Base-by-base conservation (phyloP, 2,888 invertebrate species). In the Morpho helenor region DNA sequence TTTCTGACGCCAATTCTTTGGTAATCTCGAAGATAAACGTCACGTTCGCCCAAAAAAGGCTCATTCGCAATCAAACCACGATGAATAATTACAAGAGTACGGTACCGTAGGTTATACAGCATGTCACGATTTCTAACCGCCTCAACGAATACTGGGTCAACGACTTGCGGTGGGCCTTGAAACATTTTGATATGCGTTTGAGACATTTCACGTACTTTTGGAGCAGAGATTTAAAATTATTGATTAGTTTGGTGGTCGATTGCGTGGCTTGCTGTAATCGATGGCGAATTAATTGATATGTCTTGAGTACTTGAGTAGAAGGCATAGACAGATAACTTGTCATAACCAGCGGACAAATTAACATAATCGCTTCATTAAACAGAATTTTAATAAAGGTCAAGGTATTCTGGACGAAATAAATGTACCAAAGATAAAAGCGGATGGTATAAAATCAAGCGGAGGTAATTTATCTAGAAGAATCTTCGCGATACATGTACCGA, bases 141-240 rank as follows among this genome's bases (percentile, higher is more conserved):
- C 65, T 9, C 65, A 65, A 70, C 66, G 65, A 67, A 70, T 74
- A 78, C 69, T 80, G 70, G 82, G 82, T 76, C 82, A 79, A 79
- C 80, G 76, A 73, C 76, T 72, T 62, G 57, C 61, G 61, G 48
- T 61, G 66, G 69, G 68, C 71, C 72, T 76, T 73, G 71, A 60
- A 68, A 67, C 67, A 61, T 68, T 65, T 56, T 69, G 69, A 70
- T 69, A 72, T 67, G 54, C 41, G 45, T 50, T 60, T 59, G 49
- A 51, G 45, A 53, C 59, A 56, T 57, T 62, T 54, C 42, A 57
- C 53, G 48, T 51, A 49, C 23, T 53, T 54, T 45, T 39, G 44
- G 48, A 44, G 39, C 45, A 45, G 45, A 22, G 49, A 51, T 44
- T 53, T 44, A 54, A 57, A 54, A 53, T 57, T 49, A 42, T 31